These are phyloP conservation scores for Leiothrix lutea DNA, from an alignment of 2,113 vertebrate genomes.

Conservation along the genomic window DNA sequence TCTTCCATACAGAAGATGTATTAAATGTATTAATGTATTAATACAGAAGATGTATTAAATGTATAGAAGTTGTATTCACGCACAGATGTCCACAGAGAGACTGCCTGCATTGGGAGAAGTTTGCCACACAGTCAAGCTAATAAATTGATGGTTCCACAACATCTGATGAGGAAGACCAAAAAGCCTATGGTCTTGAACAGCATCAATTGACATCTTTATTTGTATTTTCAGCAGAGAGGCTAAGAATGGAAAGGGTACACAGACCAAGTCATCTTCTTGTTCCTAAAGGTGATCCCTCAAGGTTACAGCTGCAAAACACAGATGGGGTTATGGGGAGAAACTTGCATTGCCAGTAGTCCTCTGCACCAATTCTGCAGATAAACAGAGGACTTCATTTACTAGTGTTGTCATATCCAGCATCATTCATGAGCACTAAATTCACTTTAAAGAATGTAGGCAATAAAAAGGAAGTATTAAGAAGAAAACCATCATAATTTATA, in stretches of 20 bases:
- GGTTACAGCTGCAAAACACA: not conserved
- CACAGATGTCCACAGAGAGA: not conserved
- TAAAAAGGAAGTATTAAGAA: slow-evolving; percentile 57
- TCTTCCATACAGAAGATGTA: not conserved
- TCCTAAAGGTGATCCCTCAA: not conserved
- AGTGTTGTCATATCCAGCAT: not conserved
- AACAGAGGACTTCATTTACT: not conserved
- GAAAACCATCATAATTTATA: slow-evolving; percentile 54
- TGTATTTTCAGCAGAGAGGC: not conserved
- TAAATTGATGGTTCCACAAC: not conserved
- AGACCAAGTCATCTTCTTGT: not conserved
- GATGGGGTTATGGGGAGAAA: not conserved
- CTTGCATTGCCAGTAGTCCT: not conserved
- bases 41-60: not conserved
- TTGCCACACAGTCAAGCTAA: not conserved
- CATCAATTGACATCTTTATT: not conserved
- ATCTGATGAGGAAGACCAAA: not conserved
- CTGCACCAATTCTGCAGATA: not conserved
- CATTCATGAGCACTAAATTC: slow-evolving; percentile 28
- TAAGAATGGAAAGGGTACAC: not conserved
- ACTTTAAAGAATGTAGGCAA: slow-evolving; percentile 44
- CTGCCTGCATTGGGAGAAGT: not conserved
- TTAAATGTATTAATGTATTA: no score
- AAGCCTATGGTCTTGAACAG: not conserved
- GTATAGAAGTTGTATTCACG: not conserved